Conservation (phyloP, 2,888 invertebrate species). For the Clitarchus hookeri region DNA sequence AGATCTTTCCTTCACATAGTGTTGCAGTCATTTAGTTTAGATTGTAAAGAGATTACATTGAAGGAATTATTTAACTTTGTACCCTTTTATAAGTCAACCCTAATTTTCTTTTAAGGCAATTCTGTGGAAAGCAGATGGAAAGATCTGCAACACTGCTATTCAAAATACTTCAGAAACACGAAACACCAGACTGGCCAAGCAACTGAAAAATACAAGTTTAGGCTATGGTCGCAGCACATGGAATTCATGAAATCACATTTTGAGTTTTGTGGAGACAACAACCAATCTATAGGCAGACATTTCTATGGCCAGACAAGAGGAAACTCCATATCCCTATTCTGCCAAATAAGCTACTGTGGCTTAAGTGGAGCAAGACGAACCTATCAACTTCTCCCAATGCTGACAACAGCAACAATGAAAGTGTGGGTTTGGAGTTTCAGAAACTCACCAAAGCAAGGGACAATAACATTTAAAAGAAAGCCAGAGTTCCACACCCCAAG, state of each 20-base stretch:
- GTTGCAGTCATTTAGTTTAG: too few species aligned
- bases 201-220: neutral
- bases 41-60: too few species aligned
- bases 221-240: slow-evolving; percentile 23
- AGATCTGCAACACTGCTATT: too few species aligned
- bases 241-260: slow-evolving; percentile 21
- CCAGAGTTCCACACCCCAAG: neutral
- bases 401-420: neutral
- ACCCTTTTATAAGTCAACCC: too few species aligned
- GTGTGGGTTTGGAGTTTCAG: too few species aligned
- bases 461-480: neutral
- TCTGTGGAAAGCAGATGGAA: too few species aligned
- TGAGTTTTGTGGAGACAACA: neutral
- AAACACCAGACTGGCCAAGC: slow-evolving; percentile 11
- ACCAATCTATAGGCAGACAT: neutral
- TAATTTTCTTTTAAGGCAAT: too few species aligned
- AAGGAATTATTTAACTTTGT: too few species aligned
- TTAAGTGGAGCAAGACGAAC: neutral
- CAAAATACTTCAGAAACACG: too few species aligned
- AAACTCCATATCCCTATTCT: neutral
- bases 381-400: neutral
- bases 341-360: neutral
- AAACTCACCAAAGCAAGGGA: neutral
- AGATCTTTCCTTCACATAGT: too few species aligned
- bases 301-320: neutral